A percentile compares a stretch with the other conserved stretches of the same genome.
Conservation (phyloP, 2,888 invertebrate genomes). For the Panorpa germanica region DNA sequence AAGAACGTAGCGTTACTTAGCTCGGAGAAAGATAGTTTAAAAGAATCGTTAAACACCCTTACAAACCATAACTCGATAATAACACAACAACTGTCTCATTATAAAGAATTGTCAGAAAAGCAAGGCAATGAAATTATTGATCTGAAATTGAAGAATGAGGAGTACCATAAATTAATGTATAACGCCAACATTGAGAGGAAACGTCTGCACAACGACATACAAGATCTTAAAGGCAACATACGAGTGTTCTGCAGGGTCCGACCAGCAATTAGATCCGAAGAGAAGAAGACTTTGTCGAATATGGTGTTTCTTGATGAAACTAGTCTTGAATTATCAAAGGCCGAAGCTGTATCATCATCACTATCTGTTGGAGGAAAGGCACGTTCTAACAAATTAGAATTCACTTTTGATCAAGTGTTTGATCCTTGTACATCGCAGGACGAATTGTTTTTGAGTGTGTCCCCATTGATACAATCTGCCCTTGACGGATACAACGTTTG, state of each 20-base stretch:
- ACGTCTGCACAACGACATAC: slow-evolving; percentile 46
- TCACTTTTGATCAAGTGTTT: slow-evolving; percentile 73
- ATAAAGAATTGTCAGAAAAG: slow-evolving; percentile 14
- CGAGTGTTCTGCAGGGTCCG: slow-evolving; percentile 63
- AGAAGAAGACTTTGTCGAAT: slow-evolving; percentile 17
- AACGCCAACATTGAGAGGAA: slow-evolving; percentile 33
- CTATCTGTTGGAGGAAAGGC: slow-evolving; percentile 7
- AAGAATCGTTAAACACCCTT: neutral
- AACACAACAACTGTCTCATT: slow-evolving; percentile 13
- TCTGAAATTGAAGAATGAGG: slow-evolving; percentile 16
- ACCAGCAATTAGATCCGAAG: slow-evolving; percentile 42
- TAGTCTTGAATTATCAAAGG: slow-evolving; percentile 21
- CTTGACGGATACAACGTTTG: slow-evolving; percentile 81
- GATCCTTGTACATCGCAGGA: slow-evolving; percentile 49
- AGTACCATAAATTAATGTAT: slow-evolving; percentile 21
- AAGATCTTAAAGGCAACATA: slow-evolving; percentile 63
- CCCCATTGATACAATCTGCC: slow-evolving; percentile 70
- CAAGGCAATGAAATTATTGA: slow-evolving; percentile 16
- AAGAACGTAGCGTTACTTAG: too few species aligned
- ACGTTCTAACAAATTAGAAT: slow-evolving; percentile 36
- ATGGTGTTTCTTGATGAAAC: slow-evolving; percentile 23
- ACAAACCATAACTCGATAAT: slow-evolving; percentile 13
- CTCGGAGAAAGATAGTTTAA: neutral
- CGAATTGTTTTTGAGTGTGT: slow-evolving; percentile 68
- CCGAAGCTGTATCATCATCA: slow-evolving; percentile 14